Evolutionary conservation across 2,113 vertebrate genomes (phyloP), one percentile per base, ranked within the genome.

Genomic region (Neodontobutis hainanensis): DNA sequence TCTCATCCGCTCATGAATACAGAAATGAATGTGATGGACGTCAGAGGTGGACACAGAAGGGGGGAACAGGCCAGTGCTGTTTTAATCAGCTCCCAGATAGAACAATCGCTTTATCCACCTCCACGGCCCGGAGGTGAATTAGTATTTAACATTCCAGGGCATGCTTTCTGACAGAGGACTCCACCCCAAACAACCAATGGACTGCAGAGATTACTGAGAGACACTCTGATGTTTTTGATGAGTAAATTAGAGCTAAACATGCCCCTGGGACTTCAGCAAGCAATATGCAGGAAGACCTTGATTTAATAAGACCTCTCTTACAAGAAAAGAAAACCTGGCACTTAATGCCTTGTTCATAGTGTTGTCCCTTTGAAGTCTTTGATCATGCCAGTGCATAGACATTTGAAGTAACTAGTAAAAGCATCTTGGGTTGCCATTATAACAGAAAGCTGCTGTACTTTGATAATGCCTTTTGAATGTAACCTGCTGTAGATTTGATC

Each of bases 71-170:
- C 74, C 87, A 61, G 72, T 77, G 82, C 59, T 27, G 59, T 86
- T 88, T 88, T 91, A 91, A 92, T 91, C 87, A 91, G 83, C 85
- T 84, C 67, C 82, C 82, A 87, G 85, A 88, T 90, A 88, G 87
- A 91, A 88, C 85, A 90, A 87, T 91, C 87, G 77, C 84, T 90
- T 92, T 77, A 86, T 90, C 82, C 85, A 89, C 88, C 87, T 91
- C 88, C 62, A 75, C 66, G 78, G 79, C 84, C 82, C 87, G 71
- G 85, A 87, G 85, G 85, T 90, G 87, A 91, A 91, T 91, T 85
- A 89, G 81, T 81, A 82, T 91, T 91, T 91, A 89, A 90, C 89
- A 91, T 92, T 91, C 90, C 89, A 89, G 84, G 87, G 88, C 90
- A 91, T 89, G 90, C 81, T 83, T 85, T 80, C 82, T 68, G 86